Evolutionary conservation across 2,888 invertebrate genomes (phyloP).

Genomic region (Rhyacophila evoluta): DNA sequence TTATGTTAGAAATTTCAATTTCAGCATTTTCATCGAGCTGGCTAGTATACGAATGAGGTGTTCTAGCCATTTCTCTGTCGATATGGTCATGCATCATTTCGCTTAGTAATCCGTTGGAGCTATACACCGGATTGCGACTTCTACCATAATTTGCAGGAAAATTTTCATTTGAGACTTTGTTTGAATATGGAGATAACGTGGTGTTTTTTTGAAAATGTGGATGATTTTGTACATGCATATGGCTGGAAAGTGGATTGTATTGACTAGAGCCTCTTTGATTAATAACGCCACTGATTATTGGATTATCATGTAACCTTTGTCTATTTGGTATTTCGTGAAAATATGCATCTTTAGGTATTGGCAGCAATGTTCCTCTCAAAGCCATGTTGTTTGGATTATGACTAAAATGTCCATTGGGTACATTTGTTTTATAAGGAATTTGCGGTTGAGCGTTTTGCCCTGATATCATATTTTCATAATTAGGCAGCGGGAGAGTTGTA

Average conservation of each 20-base stretch:
- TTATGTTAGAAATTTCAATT: constrained; percentile 66
- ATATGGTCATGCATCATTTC: constrained; percentile 71
- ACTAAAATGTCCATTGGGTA: constrained; percentile 54
- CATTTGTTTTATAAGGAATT: constrained; percentile 47
- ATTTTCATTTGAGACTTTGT: constrained; percentile 30
- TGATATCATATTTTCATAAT: constrained; percentile 67
- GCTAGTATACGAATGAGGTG: constrained; percentile 66
- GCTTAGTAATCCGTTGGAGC: constrained; percentile 64
- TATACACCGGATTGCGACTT: constrained; percentile 65
- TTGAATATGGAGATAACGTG: constrained; percentile 16
- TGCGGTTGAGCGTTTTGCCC: constrained; percentile 55
- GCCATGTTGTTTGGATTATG: constrained; percentile 45
- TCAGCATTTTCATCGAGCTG: constrained; percentile 64
- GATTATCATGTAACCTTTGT: constrained; percentile 55
- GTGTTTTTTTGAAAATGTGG: constrained; percentile 43
- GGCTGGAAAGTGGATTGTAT: constrained; percentile 59
- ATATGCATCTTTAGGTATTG: constrained; percentile 73
- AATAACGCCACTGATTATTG: constrained; percentile 58
- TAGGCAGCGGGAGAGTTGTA: constrained; percentile 69
- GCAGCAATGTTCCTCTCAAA: constrained; percentile 57
- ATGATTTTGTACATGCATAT: constrained; percentile 54
- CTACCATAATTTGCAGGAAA: constrained; percentile 56
- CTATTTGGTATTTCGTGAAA: constrained; percentile 72
- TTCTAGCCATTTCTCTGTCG: constrained; percentile 67
- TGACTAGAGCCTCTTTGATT: constrained; percentile 60